These are phyloP conservation scores for Indri indri DNA, from an alignment of 2,113 vertebrate species.

Conservation along the genomic window DNA sequence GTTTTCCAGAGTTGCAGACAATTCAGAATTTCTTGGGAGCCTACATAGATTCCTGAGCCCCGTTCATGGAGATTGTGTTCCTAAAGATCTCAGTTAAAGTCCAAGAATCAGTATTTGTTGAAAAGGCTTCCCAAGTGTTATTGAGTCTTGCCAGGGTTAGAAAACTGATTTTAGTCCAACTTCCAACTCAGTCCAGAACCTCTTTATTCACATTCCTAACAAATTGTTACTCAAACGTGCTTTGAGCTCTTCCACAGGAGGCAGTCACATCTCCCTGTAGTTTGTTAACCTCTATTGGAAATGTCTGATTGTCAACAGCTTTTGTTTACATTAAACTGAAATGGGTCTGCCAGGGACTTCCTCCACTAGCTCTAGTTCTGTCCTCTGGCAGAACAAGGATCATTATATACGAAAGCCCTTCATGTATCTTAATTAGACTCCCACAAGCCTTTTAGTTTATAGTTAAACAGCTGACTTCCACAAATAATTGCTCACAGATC, in stretches of 20 bases:
- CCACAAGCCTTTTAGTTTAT: neutral
- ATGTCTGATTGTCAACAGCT: neutral
- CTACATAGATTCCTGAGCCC: neutral
- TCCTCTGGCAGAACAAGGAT: neutral
- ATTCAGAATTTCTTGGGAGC: neutral
- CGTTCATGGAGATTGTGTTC: neutral
- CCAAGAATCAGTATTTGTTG: neutral
- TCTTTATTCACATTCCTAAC: neutral
- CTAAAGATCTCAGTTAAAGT: neutral
- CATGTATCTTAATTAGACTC: neutral
- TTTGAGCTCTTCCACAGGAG: neutral
- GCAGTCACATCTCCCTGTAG: neutral
- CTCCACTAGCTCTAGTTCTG: neutral
- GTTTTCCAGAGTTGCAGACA: neutral
- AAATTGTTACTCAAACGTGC: neutral
- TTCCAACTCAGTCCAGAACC: neutral
- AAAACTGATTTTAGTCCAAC: neutral
- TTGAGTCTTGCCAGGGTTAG: neutral
- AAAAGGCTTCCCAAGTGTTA: neutral
- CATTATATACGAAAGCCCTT: neutral
- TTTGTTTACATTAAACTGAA: slow-evolving; percentile 20
- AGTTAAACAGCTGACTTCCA: neutral
- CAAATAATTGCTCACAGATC: neutral
- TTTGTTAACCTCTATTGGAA: neutral
- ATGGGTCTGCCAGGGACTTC: neutral